Evolutionary conservation across 2,113 vertebrate genomes (phyloP).

Genomic region (Pseudois nayaur): DNA sequence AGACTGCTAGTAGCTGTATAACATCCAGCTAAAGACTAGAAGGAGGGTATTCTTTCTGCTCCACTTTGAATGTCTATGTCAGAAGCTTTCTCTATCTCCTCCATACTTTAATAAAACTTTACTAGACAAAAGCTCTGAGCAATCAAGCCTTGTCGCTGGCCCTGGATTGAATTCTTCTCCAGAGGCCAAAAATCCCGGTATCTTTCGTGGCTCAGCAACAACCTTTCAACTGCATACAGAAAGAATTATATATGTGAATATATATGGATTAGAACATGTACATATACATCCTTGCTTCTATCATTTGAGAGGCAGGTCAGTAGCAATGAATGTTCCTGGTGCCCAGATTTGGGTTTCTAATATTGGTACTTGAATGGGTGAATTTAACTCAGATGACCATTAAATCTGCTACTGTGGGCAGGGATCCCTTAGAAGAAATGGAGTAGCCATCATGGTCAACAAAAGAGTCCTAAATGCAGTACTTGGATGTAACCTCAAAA

Average conservation of each 20-base stretch:
- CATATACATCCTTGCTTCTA: neutral
- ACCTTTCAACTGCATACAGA: neutral
- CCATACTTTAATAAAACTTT: neutral
- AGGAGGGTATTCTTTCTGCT: neutral
- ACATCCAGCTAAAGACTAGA: neutral
- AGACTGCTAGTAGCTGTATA: neutral
- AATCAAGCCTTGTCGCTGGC: neutral
- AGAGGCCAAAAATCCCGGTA: neutral
- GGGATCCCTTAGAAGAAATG: no score
- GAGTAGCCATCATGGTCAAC: no score
- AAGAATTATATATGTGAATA: neutral
- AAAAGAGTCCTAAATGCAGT: no score
- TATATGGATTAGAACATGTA: neutral
- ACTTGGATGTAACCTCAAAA: no score
- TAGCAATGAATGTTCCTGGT: neutral
- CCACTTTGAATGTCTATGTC: neutral
- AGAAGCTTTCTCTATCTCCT: neutral
- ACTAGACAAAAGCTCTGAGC: neutral
- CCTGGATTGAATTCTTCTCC: neutral
- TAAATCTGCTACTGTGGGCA: no score
- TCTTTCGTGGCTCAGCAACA: accelerated
- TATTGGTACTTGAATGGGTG: neutral
- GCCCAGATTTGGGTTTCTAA: neutral
- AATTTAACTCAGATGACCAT: no score
- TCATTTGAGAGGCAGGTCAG: neutral